phyloP scores from a whole-genome alignment of 1,140 invertebrate species.

The Galleria mellonella region DNA sequence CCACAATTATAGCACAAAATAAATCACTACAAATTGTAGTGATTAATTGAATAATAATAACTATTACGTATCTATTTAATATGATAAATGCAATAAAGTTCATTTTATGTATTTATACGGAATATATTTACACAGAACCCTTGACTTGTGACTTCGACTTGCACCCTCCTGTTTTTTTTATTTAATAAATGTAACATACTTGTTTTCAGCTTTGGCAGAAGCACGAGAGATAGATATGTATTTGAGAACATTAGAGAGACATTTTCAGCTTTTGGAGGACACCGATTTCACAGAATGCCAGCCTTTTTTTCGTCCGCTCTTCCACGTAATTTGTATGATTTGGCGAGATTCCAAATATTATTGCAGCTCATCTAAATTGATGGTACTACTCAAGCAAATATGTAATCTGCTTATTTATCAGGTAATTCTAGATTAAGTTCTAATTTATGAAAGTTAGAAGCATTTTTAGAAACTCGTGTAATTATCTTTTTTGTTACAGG shows the following conservation, averaged over 20 bases:
- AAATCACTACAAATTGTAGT: too few relatives aligned
- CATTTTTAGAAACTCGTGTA: constrained; percentile 1
- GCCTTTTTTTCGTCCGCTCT: constrained; percentile 83
- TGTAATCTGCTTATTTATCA: constrained; percentile 93
- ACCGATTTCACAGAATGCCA: constrained; percentile 87
- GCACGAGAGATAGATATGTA: constrained; percentile 93
- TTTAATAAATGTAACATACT: neutral
- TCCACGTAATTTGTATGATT: constrained; percentile 90
- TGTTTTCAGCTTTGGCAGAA: constrained; percentile 84
- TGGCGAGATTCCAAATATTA: constrained; percentile 94
- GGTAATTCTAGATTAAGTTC: constrained; percentile 48
- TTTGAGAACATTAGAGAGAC: constrained; percentile 87
- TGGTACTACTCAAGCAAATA: constrained; percentile 91
- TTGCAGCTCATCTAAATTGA: constrained; percentile 90
- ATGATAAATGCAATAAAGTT: too few relatives aligned
- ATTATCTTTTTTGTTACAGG: constrained; percentile 69
- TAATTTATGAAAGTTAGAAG: neutral
- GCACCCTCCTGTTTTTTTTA: too few relatives aligned
- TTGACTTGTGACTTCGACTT: too few relatives aligned
- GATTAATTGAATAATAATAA: too few relatives aligned
- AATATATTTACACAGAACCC: too few relatives aligned
- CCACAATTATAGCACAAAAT: too few relatives aligned
- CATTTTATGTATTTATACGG: too few relatives aligned
- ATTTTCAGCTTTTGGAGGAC: constrained; percentile 88
- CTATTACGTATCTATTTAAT: too few relatives aligned